Conservation (phyloP, 92 coral and sea anemone species). For the Porites rus region DNA sequence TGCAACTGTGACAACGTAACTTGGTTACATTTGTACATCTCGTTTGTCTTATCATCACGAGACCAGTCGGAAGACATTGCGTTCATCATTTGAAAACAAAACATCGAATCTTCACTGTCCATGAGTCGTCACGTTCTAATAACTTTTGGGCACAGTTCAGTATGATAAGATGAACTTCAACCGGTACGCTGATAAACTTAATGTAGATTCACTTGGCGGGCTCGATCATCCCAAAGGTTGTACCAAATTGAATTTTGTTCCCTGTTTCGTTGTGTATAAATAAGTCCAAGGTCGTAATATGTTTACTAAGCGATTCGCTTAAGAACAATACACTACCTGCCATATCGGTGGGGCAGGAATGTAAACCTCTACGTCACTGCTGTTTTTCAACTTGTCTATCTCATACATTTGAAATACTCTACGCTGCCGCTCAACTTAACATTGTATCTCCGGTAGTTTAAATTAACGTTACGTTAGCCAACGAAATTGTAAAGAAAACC, state of each 20-base stretch:
- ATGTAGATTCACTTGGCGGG: neutral
- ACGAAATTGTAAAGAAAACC: no score
- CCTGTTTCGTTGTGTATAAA: conserved; percentile 3
- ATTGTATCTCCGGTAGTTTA: neutral
- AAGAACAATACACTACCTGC: conserved; percentile 33
- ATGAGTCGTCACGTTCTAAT: neutral
- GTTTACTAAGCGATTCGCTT: conserved; percentile 19
- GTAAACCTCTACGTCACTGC: neutral
- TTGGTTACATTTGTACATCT: conserved; percentile 18
- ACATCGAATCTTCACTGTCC: conserved; percentile 23
- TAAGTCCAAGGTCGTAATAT: neutral
- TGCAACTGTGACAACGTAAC: conserved; percentile 25
- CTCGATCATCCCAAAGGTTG: no score
- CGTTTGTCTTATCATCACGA: neutral
- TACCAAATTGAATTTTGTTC: neutral
- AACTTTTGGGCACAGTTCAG: neutral
- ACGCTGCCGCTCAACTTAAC: neutral
- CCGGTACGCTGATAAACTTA: neutral
- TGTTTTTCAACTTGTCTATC: conserved; percentile 18
- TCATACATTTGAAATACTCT: neutral
- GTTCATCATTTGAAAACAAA: conserved; percentile 31
- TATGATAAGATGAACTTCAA: neutral
- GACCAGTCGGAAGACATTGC: conserved; percentile 8
- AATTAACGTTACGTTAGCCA: neutral
- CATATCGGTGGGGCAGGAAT: neutral